Evolutionary conservation across 2,888 invertebrate species (phyloP).

Genomic region (Nemurella pictetii): DNA sequence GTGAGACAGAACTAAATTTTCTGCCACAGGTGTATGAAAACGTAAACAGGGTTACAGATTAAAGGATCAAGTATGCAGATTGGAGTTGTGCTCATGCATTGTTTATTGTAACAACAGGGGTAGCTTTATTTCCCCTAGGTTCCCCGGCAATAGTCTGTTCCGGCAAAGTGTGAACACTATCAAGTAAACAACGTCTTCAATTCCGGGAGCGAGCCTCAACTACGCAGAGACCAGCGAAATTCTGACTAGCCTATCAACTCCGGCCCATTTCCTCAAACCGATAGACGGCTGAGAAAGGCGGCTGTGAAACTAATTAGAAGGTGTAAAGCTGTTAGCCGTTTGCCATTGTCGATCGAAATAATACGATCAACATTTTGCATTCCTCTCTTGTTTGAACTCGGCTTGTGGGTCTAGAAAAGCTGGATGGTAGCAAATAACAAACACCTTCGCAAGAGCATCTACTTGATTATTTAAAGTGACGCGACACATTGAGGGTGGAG

Average conservation of each 20-base stretch:
- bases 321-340: background rate
- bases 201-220: background rate
- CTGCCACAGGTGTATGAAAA: background rate
- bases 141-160: background rate
- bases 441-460: background rate
- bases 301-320: background rate
- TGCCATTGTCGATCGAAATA: background rate
- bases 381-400: background rate
- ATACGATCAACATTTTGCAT: background rate
- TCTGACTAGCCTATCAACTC: no score
- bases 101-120: background rate
- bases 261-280: no score
- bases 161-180: background rate
- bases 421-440: background rate
- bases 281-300: background rate
- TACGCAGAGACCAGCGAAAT: no score
- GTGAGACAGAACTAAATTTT: background rate
- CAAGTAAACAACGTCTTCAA: background rate
- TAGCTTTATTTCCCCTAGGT: background rate
- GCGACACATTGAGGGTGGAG: background rate
- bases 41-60: background rate
- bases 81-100: background rate
- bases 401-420: background rate
- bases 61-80: background rate
- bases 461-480: background rate